A percentile compares a stretch with the other conserved stretches of the same genome.
phyloP scores from a whole-genome alignment of 1,140 invertebrate genomes.

The Metopolophium dirhodum region DNA sequence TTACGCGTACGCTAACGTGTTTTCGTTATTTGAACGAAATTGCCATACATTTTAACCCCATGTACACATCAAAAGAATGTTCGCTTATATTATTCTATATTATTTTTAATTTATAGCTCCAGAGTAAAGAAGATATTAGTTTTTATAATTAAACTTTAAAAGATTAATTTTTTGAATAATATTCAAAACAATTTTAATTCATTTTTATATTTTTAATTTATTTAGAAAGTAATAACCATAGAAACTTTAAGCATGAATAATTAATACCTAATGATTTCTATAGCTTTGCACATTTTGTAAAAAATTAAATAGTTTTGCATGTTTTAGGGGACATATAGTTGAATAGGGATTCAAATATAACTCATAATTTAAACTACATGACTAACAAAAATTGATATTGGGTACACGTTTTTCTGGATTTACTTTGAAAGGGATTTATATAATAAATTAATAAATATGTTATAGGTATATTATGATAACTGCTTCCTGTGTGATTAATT shows the following conservation, averaged over 20 bases:
- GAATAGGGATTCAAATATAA: neutral
- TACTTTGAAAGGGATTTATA: neutral
- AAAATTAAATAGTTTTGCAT: neutral
- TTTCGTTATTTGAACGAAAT: neutral
- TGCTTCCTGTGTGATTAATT: too few species aligned
- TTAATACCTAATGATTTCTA: neutral
- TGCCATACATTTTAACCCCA: neutral
- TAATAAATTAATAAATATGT: too few species aligned
- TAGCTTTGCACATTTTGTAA: neutral
- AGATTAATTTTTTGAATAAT: neutral
- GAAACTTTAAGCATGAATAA: neutral
- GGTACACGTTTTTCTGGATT: neutral
- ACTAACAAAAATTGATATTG: neutral
- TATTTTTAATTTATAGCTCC: neutral
- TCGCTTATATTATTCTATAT: neutral
- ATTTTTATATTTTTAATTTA: neutral
- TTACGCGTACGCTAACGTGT: neutral
- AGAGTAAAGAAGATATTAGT: neutral
- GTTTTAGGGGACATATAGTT: too few species aligned
- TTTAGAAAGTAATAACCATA: neutral
- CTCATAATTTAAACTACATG: neutral
- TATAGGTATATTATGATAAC: too few species aligned
- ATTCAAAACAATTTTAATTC: too few species aligned
- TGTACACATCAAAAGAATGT: neutral
- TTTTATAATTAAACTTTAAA: neutral